A percentile compares a stretch with the other conserved stretches of the same genome.
Conservation (phyloP, 2,797 vertebrate genomes). For the Chloroceryle inda region DNA sequence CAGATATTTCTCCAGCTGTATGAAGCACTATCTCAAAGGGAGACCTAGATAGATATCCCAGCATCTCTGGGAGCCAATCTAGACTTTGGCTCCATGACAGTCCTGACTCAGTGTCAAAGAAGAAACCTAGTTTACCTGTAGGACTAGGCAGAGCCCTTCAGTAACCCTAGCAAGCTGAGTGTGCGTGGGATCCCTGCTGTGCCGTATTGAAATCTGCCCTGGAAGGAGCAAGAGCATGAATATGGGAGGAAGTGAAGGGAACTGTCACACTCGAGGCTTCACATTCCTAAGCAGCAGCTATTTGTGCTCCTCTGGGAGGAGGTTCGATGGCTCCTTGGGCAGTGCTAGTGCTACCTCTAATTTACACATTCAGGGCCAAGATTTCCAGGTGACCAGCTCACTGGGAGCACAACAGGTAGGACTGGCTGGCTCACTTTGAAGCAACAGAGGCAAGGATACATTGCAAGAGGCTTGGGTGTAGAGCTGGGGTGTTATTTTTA, state of each 20-base stretch:
- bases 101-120: background rate
- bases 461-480: accelerated
- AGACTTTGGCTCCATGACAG: background rate
- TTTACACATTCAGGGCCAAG: background rate
- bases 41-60: background rate
- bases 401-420: background rate
- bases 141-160: background rate
- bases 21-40: background rate
- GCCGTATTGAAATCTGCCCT: background rate
- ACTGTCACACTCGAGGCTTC: background rate
- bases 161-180: background rate
- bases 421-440: background rate
- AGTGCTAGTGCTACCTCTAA: background rate
- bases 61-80: background rate
- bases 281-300: background rate
- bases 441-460: background rate
- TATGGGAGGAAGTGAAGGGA: background rate
- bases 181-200: background rate
- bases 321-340: background rate
- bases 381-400: background rate
- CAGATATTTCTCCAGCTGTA: background rate
- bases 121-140: background rate
- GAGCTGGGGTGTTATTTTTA: background rate
- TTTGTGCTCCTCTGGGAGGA: background rate
- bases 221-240: background rate